Percentiles rank a stretch among this genome's conserved stretches.
Evolutionary conservation across 2,113 vertebrate species (phyloP).

Genomic region (Fulmarus glacialis): DNA sequence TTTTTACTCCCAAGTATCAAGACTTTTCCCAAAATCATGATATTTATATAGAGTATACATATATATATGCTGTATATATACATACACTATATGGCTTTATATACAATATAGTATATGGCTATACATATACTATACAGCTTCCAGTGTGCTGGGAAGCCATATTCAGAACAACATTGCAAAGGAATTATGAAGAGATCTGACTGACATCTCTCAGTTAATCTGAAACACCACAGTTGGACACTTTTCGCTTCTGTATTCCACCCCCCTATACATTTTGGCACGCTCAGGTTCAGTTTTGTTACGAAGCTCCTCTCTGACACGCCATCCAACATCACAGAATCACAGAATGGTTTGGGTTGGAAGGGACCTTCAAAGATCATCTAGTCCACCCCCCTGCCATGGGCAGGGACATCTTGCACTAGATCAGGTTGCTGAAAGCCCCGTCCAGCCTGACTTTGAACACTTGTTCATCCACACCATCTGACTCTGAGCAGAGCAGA

Average conservation of each 20-base stretch:
- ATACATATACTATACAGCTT: background rate
- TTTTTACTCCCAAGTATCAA: background rate
- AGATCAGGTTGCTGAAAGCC: background rate
- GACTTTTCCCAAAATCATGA: background rate
- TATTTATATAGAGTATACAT: background rate
- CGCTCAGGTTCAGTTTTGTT: background rate
- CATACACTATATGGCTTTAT: background rate
- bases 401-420: background rate
- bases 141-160: background rate
- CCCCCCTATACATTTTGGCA: rapidly evolving
- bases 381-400: background rate
- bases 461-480: background rate
- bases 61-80: background rate
- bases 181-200: background rate
- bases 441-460: background rate
- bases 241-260: background rate
- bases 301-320: background rate
- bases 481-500: background rate
- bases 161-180: background rate
- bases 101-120: background rate
- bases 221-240: background rate
- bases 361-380: background rate
- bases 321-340: background rate
- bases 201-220: background rate
- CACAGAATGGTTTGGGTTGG: background rate